These are phyloP conservation scores for Staurois parvus DNA, from an alignment of 2,797 vertebrate genomes.

Conservation along the genomic window DNA sequence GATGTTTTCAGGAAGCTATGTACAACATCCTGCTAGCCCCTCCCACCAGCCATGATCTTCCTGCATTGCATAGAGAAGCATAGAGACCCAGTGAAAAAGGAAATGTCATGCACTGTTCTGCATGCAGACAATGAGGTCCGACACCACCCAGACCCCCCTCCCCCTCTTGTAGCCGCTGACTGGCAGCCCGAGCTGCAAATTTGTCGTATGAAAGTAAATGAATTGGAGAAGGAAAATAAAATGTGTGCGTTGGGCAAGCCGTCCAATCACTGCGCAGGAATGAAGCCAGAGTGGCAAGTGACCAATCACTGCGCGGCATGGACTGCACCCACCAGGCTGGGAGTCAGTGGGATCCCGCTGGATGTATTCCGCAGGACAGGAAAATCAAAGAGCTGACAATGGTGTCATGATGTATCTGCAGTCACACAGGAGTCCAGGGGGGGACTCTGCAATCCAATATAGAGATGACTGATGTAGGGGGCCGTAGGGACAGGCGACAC, in stretches of 20 bases:
- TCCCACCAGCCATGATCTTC: no score
- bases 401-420: background rate
- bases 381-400: conserved; percentile 21
- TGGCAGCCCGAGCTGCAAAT: background rate
- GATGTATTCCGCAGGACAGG: conserved; percentile 2
- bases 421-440: background rate
- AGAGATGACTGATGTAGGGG: background rate
- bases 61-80: no score
- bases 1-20: no score
- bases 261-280: conserved; percentile 8
- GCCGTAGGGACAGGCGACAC: no score
- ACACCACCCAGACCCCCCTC: background rate
- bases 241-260: background rate
- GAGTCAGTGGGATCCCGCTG: background rate
- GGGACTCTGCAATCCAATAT: background rate
- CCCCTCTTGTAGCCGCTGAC: background rate
- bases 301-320: conserved; percentile 44
- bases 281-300: conserved; percentile 23
- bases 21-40: no score
- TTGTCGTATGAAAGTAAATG: conserved; percentile 1
- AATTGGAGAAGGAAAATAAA: conserved; percentile 2
- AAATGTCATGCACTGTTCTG: no score
- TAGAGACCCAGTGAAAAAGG: no score
- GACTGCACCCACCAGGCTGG: background rate
- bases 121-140: background rate